Evolutionary conservation across 1,140 invertebrate genomes (phyloP).

Genomic region (Drosophila watanabei): DNA sequence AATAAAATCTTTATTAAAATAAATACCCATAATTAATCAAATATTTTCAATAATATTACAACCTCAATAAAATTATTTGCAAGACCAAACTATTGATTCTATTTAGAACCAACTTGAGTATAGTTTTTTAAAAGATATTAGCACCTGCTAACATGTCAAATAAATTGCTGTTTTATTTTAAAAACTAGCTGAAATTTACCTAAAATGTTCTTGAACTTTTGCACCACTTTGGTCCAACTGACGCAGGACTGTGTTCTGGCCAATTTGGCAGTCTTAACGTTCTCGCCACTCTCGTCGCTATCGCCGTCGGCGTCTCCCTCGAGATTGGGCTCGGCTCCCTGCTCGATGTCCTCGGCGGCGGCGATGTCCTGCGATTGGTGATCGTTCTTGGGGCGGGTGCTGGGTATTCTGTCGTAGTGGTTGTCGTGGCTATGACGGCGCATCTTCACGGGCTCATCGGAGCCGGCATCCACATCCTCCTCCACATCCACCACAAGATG

Average conservation of each 20-base stretch:
- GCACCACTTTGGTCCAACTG: slow-evolving; percentile 84
- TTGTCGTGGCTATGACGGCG: slow-evolving; percentile 76
- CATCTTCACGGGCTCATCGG: slow-evolving; percentile 35
- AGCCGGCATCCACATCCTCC: slow-evolving; percentile 28
- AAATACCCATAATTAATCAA: neutral
- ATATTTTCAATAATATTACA: neutral
- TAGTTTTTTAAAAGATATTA: neutral
- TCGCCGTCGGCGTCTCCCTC: slow-evolving; percentile 13
- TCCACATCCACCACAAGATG: slow-evolving; percentile 24
- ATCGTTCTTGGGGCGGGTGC: slow-evolving; percentile 40
- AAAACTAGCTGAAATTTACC: slow-evolving; percentile 55
- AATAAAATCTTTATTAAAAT: neutral
- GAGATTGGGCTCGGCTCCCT: slow-evolving; percentile 56
- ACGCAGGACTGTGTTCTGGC: slow-evolving; percentile 80
- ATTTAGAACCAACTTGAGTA: too few species aligned
- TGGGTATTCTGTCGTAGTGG: slow-evolving; percentile 55
- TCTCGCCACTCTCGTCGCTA: slow-evolving; percentile 47
- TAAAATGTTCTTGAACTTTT: slow-evolving; percentile 83
- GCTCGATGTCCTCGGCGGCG: slow-evolving; percentile 49
- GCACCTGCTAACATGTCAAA: neutral
- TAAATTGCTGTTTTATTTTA: neutral
- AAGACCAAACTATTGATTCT: too few species aligned
- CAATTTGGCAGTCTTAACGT: slow-evolving; percentile 70
- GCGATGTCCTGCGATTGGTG: slow-evolving; percentile 12
- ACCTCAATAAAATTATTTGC: too few species aligned